Evolutionary conservation across 2,888 invertebrate genomes (phyloP).

Genomic region (Rapana venosa): DNA sequence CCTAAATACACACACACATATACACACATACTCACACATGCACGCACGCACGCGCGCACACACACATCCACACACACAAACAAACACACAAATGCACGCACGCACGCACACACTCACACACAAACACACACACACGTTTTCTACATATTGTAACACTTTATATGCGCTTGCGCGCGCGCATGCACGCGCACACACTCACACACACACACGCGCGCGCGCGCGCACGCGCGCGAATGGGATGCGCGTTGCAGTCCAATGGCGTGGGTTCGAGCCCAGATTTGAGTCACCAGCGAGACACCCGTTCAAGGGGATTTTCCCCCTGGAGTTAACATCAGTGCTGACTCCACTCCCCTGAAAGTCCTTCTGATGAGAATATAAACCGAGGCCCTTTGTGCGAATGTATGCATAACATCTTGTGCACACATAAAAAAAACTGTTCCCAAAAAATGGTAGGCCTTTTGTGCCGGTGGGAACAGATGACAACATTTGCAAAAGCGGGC

Average conservation of each 20-base stretch:
- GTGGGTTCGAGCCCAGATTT: neutral
- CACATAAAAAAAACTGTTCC: no score
- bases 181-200: neutral
- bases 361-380: no score
- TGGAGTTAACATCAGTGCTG: no score
- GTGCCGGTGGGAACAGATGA: no score
- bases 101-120: neutral
- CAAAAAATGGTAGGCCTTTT: no score
- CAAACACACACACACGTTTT: neutral
- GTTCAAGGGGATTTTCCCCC: no score
- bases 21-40: slow-evolving; percentile 1
- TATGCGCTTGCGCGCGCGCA: neutral
- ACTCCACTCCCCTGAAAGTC: no score
- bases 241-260: neutral
- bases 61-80: neutral
- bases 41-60: neutral
- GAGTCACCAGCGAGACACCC: neutral
- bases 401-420: no score
- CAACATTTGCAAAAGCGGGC: no score
- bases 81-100: no score
- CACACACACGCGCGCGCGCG: accelerated
- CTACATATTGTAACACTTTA: no score
- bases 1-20: neutral
- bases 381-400: no score
- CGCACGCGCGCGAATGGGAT: neutral